phyloP scores from a whole-genome alignment of 1,140 invertebrate species.

The Diprion similis region DNA sequence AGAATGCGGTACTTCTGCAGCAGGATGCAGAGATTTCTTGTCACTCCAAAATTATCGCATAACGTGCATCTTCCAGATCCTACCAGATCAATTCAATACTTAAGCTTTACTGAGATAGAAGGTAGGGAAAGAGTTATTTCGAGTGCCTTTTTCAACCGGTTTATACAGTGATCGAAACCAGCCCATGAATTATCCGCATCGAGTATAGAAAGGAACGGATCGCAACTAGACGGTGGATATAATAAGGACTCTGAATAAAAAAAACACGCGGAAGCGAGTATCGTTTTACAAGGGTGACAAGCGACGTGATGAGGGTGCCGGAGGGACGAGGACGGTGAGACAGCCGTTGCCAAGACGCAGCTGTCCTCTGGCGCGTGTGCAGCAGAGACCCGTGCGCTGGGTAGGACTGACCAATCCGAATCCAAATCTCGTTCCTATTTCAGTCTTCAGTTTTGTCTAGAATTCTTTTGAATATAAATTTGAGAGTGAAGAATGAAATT shows the following conservation, averaged over 20 bases:
- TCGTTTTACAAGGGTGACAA: slow-evolving; percentile 38
- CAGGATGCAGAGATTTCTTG: no score
- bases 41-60: no score
- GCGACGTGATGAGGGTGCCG: background rate
- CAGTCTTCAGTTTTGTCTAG: no score
- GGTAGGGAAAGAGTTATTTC: no score
- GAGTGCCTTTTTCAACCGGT: background rate
- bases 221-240: background rate
- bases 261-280: slow-evolving; percentile 43
- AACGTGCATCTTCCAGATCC: no score
- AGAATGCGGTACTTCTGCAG: no score
- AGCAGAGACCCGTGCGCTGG: background rate
- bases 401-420: no score
- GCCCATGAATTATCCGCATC: background rate
- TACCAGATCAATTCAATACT: no score
- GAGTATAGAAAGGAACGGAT: background rate
- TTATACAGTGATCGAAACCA: background rate
- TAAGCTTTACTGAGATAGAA: no score
- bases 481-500: no score
- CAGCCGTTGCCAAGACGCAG: slow-evolving; percentile 33
- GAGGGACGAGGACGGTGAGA: slow-evolving; percentile 10
- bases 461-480: no score
- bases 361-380: slow-evolving; percentile 41
- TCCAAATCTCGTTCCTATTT: no score
- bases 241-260: background rate